Evolutionary conservation across 2,113 vertebrate genomes (phyloP).

Genomic region (Galeopterus variegatus): DNA sequence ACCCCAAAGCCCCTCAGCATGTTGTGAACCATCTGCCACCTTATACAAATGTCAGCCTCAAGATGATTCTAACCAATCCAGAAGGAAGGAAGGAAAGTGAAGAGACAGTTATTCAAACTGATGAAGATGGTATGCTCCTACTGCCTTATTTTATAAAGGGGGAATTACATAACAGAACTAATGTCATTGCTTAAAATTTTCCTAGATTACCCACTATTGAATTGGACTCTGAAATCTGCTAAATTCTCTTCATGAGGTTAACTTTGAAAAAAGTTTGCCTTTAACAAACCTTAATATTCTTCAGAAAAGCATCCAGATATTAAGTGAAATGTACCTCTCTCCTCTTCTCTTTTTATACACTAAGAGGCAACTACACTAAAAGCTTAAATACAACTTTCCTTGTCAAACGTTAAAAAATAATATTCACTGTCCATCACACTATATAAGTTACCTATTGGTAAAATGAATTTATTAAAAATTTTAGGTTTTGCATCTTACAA

Average conservation of each 20-base stretch:
- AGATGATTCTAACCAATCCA: constrained; percentile 99
- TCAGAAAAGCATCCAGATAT: not conserved
- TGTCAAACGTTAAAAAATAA: not conserved
- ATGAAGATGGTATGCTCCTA: constrained; percentile 94
- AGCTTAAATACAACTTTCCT: not conserved
- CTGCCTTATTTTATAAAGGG: not conserved
- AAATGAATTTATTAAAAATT: constrained; percentile 1
- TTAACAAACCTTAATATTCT: not conserved
- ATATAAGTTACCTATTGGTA: not conserved
- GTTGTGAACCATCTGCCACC: constrained; percentile 96
- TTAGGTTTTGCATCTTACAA: constrained; percentile 11
- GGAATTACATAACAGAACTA: not conserved
- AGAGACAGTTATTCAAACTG: constrained; percentile 97
- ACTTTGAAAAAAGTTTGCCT: not conserved
- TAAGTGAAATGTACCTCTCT: not conserved
- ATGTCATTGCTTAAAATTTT: not conserved
- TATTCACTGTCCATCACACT: not conserved
- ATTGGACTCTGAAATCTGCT: not conserved
- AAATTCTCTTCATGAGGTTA: not conserved
- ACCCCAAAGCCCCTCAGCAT: constrained; percentile 97
- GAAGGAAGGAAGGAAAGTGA: constrained; percentile 99
- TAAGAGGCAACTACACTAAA: not conserved
- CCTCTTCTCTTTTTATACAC: not conserved
- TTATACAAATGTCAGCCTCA: constrained; percentile 98
- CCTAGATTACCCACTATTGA: not conserved